A percentile compares a stretch with the other conserved stretches of the same genome.
These are phyloP conservation scores for Phortica okadai DNA, from an alignment of 2,888 invertebrate genomes.

Conservation along the genomic window DNA sequence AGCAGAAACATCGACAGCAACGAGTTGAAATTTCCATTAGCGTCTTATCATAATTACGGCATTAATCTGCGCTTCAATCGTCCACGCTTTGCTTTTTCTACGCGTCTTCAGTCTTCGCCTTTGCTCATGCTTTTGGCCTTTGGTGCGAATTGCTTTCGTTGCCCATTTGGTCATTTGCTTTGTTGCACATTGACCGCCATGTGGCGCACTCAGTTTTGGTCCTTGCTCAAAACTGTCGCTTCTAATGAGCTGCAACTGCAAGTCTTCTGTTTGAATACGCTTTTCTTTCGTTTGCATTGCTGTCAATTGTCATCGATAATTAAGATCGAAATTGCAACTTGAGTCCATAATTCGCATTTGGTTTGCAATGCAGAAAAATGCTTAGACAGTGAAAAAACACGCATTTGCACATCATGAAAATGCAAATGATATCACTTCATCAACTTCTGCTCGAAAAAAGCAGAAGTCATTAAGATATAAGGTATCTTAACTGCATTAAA, in stretches of 20 bases:
- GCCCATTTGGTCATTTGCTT: neutral
- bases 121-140: neutral
- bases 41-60: constrained; percentile 68
- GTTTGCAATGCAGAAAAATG: neutral
- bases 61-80: constrained; percentile 62
- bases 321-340: neutral
- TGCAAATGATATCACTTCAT: no score
- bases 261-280: neutral
- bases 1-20: neutral
- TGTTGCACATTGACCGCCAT: neutral
- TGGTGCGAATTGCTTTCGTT: neutral
- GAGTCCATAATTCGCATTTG: neutral
- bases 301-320: neutral
- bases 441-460: no score
- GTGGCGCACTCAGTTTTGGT: neutral
- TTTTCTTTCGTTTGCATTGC: neutral
- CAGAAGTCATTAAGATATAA: no score
- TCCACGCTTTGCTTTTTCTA: constrained; percentile 30
- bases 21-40: constrained; percentile 68
- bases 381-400: no score
- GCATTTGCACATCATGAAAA: no score
- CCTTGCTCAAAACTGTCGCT: neutral
- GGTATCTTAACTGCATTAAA: no score
- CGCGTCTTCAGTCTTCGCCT: neutral
- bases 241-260: neutral